Conservation (phyloP, 2,888 invertebrate genomes). For the Octonoba sinensis region DNA sequence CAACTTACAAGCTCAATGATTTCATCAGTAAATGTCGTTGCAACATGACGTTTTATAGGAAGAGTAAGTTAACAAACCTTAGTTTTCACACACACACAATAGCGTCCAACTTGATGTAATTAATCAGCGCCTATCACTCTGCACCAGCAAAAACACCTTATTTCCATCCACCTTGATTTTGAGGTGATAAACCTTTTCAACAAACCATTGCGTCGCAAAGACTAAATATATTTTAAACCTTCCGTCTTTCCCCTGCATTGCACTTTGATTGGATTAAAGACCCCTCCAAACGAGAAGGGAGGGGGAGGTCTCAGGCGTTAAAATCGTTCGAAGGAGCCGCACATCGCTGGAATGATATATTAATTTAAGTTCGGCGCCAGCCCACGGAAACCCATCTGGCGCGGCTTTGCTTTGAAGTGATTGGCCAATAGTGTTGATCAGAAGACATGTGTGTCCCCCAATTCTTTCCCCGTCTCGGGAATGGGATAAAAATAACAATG, state of each 20-base stretch:
- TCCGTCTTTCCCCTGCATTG: conserved; percentile 5
- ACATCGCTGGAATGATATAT: conserved; percentile 7
- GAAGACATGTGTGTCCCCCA: too few species aligned
- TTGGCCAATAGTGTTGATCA: conserved; percentile 18
- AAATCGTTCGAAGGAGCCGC: neutral
- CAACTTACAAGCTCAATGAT: too few species aligned
- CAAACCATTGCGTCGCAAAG: neutral
- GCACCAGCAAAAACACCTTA: too few species aligned
- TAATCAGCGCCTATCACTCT: too few species aligned
- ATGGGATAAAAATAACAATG: neutral
- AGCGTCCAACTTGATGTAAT: too few species aligned
- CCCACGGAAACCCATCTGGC: conserved; percentile 27
- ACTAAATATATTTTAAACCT: conserved; percentile 7
- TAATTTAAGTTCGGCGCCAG: conserved; percentile 12
- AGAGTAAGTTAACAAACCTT: too few species aligned
- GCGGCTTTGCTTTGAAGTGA: conserved; percentile 25
- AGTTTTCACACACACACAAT: too few species aligned
- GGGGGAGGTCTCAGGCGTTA: neutral
- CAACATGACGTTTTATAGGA: too few species aligned
- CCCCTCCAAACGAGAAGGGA: neutral
- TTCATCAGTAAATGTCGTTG: too few species aligned
- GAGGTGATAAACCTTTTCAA: neutral
- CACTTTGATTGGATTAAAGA: conserved; percentile 23
- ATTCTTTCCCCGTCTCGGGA: neutral
- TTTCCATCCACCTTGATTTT: too few species aligned